Evolutionary conservation across 2,113 vertebrate species (phyloP), one percentile per base, ranked within the genome.

Genomic region (Colius striatus): DNA sequence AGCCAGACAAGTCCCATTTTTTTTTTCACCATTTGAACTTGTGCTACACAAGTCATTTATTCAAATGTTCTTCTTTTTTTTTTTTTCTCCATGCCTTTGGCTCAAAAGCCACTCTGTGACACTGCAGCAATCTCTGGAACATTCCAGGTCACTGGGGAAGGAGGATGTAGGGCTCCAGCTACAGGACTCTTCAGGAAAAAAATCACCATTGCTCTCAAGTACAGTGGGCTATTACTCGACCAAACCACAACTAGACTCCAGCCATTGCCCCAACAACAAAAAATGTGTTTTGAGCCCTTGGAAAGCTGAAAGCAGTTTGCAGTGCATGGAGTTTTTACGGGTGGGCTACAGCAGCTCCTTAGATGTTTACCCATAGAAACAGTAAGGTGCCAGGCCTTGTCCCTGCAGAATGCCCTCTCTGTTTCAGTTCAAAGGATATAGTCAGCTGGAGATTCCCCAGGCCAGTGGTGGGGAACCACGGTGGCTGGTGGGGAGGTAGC

Each of bases 21-120:
- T 79, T 68, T 83, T 68, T 90, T 92, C 72, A 87, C 54, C 89
- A 94, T 91, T 79, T 92, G 86, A 75, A 85, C 79, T 55, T 38
- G 41, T 34, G 80, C 62, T 93, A 43, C 38, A 92, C 53, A 84
- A 88, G 78, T 84, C 57, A 73, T 77, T 96, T 94, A 97, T 86
- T 71, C 79, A 86, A 84, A 95, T 94, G 76, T 92, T 93, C 92
- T 8, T 66, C 77, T 95, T 83, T 9, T 29, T 18, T 9, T 50
- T 10, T 83, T 9, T 29, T 18, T 5, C 34, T 10, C 16, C 43
- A 68, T 87, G 96, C 88, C 92, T 95, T 70, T 96, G 90, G 77
- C 85, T 97, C 80, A 95, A 96, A 97, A 95, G 70, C 76, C 51
- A 91, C 84, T 96, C 82, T 74, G 78, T 87, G 87, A 82, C 84